Base-by-base conservation (phyloP, 2,113 vertebrate genomes). In the Vulpes lagopus region DNA sequence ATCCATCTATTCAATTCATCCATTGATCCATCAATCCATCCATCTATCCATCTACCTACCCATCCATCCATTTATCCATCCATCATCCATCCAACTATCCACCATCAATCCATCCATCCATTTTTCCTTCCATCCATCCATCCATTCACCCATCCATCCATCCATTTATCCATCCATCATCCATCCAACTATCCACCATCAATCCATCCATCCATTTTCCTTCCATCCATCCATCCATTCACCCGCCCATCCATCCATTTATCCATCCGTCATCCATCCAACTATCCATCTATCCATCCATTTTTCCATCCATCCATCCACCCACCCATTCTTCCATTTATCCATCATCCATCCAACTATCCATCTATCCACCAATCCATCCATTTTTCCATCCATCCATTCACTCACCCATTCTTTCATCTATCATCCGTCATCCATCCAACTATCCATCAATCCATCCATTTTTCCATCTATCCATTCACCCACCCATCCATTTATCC, bases 301-400 rank as follows among this genome's bases (percentile, higher is more conserved):
- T 0, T 2, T 22, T 62, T 1, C 43, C 10, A 60, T 0, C 15
- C 9, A 71, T 62, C 60, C 60, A 49, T 3, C 11, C 16, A 59
- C 0, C 43, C 14, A 62, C 2, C 12, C 14, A 53, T 1, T 35
- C 38, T 49, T 3, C 38, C n/a, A 25, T 4, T 2, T 12, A 17
- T 73, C 49, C 35, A 35, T 43, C 49, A 35, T 79, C 25, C 4
- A 64, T 30, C 62, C 62, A 51, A 2, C 23, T 11, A 65, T 2
- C 20, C 16, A 57, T 1, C 43, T 30, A 38, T 3, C 43, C n/a
- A 53, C 11, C 32, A 19, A 11, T 3, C 3, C 9, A 17, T 25
- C 38, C 30, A 49, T 73, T 35, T 32, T 19, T 8, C 27, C 4
- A 30, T 64, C 62, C 25, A 51, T 3, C 22, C 11, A 59, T 1